Base-by-base conservation (phyloP, 2,888 invertebrate genomes). In the Drosophila acutilabella region DNA sequence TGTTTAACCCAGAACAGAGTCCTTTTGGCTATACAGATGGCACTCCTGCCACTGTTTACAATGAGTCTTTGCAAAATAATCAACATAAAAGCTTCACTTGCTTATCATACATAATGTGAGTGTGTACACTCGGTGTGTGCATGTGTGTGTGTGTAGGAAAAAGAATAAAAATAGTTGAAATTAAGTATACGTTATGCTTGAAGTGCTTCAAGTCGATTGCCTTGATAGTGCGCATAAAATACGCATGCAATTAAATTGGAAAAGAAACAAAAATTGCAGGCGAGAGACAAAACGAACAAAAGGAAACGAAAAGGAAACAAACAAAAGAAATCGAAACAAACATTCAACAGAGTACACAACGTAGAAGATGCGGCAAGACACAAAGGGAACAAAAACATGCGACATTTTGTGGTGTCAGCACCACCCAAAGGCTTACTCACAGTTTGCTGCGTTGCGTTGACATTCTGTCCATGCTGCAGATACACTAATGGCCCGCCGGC, bases 381-480 rank as follows among this genome's bases (percentile, higher is more conserved):
- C 53, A 64, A 38, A 56, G 23, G 40, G 52, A 51, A 70, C n/a
- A 45, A 26, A 51, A 72, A 74, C 78, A 88, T 84, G 88, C 82
- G 74, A 75, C 78, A 82, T 71, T 72, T 80, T 80, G 56, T 56
- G 66, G 57, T 54, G 71, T 30, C n/a, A 33, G 45, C 68, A 41
- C 41, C 26, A 68, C 66, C 78, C 67, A 58, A 77, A 73, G 79
- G 76, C 78, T 78, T 91, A 91, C 90, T 91, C 90, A 91, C 90
- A 88, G 90, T 90, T 91, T 89, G 91, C 69, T 84, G 90, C 82
- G 85, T 77, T 64, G 88, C 69, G 73, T 83, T 71, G 75, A 81
- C 83, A 76, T 81, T 84, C 74, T 82, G 83, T 73, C 83, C 88
- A 80, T 91, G 91, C 51, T 90, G 91, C 71, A 91, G 83, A 85